Percentiles rank a stretch among this genome's conserved stretches.
phyloP scores from a whole-genome alignment of 2,888 invertebrate genomes.

The Shargacucullia verbasci region DNA sequence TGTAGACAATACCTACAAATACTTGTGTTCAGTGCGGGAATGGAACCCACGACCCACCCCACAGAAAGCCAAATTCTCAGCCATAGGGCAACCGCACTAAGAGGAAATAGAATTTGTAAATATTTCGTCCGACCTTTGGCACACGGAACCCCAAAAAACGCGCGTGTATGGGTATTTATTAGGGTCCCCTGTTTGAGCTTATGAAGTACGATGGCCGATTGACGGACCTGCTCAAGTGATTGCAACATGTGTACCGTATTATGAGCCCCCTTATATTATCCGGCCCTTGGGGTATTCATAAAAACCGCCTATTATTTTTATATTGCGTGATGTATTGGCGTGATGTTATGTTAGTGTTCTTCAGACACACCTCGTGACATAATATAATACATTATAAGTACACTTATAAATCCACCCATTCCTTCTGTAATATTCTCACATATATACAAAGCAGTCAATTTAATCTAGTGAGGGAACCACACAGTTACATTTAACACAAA shows the following conservation, averaged over 20 bases:
- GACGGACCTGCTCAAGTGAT: slow-evolving; percentile 18
- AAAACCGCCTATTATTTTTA: neutral
- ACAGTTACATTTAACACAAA: neutral
- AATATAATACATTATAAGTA: no score
- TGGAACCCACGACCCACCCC: no score
- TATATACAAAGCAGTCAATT: no score
- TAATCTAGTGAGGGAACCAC: neutral
- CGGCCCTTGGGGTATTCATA: neutral
- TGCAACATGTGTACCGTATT: slow-evolving; percentile 28
- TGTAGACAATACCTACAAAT: no score
- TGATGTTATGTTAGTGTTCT: no score
- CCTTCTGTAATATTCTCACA: no score
- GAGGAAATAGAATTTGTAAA: neutral
- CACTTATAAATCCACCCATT: no score
- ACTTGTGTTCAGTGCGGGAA: no score
- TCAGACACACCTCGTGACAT: no score
- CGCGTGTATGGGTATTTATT: slow-evolving; percentile 32
- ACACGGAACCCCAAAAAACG: slow-evolving; percentile 13
- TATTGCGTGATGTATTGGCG: no score
- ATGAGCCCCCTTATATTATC: slow-evolving; percentile 10
- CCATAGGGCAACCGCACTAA: no score
- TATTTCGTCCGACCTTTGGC: neutral
- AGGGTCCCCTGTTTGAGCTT: slow-evolving; percentile 23
- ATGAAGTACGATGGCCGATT: slow-evolving; percentile 26
- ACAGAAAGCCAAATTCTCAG: no score